Evolutionary conservation across 2,888 invertebrate genomes (phyloP).

Genomic region (Chalcosyrphus nemorum): DNA sequence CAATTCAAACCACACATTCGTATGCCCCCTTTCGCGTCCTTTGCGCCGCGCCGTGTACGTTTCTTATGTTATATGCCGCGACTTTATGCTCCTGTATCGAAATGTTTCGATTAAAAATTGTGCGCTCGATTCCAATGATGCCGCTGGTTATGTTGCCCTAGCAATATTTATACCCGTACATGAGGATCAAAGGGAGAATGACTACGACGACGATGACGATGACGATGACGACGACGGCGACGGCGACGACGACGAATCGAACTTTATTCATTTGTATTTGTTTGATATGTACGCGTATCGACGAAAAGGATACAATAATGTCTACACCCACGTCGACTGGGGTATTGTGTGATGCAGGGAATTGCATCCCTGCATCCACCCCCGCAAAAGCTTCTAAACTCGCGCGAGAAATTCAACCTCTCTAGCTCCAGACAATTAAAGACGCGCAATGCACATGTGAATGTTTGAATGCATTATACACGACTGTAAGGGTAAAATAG

Average conservation of each 20-base stretch:
- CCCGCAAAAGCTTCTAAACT: conserved; percentile 36
- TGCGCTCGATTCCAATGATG: conserved; percentile 62
- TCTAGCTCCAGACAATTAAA: conserved; percentile 60
- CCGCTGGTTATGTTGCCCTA: conserved; percentile 66
- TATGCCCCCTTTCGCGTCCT: conserved; percentile 20
- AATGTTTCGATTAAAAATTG: conserved; percentile 72
- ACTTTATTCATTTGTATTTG: conserved; percentile 70
- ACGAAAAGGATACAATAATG: conserved; percentile 68
- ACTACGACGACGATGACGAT: conserved; percentile 11
- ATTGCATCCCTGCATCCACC: conserved; percentile 24
- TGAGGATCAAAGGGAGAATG: conserved; percentile 39
- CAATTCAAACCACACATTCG: conserved; percentile 65
- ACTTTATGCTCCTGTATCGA: conserved; percentile 71
- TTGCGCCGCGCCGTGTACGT: conserved; percentile 48
- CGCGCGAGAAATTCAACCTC: conserved; percentile 58
- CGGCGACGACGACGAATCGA: conserved; percentile 64
- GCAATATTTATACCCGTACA: conserved; percentile 56
- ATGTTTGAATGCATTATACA: conserved; percentile 32
- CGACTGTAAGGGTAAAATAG: background rate
- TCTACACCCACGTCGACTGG: conserved; percentile 53
- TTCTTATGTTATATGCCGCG: conserved; percentile 68
- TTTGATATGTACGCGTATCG: conserved; percentile 55
- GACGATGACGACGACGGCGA: conserved; percentile 7
- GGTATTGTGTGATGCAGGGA: conserved; percentile 46
- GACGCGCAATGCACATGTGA: conserved; percentile 47